A percentile compares a stretch with the other conserved stretches of the same genome.
phyloP scores from a whole-genome alignment of 2,888 invertebrate genomes.

The Torymus tubicola region DNA sequence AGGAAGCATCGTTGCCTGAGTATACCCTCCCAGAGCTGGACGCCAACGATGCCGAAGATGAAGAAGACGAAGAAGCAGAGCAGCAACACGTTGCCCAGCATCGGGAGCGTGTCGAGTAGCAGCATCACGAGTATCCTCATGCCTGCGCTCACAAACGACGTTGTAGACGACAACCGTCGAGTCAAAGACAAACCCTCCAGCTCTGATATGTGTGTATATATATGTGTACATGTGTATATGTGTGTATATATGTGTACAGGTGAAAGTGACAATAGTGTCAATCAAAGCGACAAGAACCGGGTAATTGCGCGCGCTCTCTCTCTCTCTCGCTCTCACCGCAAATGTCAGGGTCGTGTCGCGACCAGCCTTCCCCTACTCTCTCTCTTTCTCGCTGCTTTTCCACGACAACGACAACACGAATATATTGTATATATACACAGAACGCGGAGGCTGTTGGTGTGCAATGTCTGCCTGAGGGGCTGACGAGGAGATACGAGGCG shows the following conservation, averaged over 20 bases:
- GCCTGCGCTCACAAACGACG: constrained; percentile 80
- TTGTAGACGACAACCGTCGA: neutral
- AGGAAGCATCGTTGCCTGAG: constrained; percentile 95
- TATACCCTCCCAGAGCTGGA: constrained; percentile 99
- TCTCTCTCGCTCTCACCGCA: neutral
- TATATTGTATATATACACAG: too few species aligned
- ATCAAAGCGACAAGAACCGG: constrained; percentile 51
- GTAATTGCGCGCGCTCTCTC: constrained; percentile 39
- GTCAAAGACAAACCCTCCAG: too few species aligned
- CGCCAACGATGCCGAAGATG: constrained; percentile 99
- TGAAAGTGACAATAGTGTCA: constrained; percentile 44
- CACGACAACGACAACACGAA: constrained; percentile 14
- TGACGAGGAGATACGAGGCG: too few species aligned
- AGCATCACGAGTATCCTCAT: constrained; percentile 99
- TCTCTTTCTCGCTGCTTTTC: neutral
- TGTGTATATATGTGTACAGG: neutral
- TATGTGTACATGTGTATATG: neutral
- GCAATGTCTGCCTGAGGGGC: too few species aligned
- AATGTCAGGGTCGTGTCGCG: constrained; percentile 45
- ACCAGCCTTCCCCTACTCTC: neutral
- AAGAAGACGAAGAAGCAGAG: constrained; percentile 99
- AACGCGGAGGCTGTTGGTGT: too few species aligned
- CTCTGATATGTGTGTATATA: neutral
- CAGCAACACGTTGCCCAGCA: constrained; percentile 98
- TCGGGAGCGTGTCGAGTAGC: constrained; percentile 97